Conservation (phyloP, 2,888 invertebrate species). For the Stictocephala bisonia region DNA sequence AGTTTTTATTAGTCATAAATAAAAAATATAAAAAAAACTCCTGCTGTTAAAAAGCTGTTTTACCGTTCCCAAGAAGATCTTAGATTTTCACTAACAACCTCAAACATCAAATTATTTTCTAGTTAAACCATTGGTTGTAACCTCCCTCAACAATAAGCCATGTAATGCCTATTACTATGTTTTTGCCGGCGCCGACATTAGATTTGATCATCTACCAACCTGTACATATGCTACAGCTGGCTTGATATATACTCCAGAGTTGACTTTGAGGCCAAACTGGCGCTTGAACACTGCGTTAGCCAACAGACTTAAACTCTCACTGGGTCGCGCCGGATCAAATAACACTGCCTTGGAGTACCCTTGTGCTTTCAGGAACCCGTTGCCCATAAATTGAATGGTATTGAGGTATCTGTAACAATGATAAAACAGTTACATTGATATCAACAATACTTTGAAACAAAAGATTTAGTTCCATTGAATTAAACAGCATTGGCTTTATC, state of each 20-base stretch:
- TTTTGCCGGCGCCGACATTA: not conserved
- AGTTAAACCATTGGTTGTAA: too few species aligned
- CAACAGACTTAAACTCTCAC: slow-evolving; percentile 77
- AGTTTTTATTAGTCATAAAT: too few species aligned
- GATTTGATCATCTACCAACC: slow-evolving; percentile 64
- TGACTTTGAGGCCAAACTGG: slow-evolving; percentile 77
- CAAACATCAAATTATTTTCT: not conserved
- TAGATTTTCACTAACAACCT: too few species aligned
- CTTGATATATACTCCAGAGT: slow-evolving; percentile 79
- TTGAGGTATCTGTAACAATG: slow-evolving; percentile 73
- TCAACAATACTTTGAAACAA: too few species aligned
- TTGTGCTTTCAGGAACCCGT: slow-evolving; percentile 80
- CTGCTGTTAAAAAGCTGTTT: too few species aligned
- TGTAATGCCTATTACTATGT: not conserved
- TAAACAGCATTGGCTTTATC: too few species aligned
- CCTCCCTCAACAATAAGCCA: not conserved
- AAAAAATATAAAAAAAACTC: too few species aligned
- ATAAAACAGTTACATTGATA: too few species aligned
- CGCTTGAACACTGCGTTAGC: slow-evolving; percentile 76
- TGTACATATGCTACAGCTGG: slow-evolving; percentile 79
- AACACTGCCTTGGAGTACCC: slow-evolving; percentile 78
- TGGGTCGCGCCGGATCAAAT: slow-evolving; percentile 76
- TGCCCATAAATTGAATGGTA: slow-evolving; percentile 77
- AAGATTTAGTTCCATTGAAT: too few species aligned
- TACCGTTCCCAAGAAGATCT: too few species aligned